Base-by-base conservation (phyloP, 2,888 invertebrate species). In the Ethmia dodecea region DNA sequence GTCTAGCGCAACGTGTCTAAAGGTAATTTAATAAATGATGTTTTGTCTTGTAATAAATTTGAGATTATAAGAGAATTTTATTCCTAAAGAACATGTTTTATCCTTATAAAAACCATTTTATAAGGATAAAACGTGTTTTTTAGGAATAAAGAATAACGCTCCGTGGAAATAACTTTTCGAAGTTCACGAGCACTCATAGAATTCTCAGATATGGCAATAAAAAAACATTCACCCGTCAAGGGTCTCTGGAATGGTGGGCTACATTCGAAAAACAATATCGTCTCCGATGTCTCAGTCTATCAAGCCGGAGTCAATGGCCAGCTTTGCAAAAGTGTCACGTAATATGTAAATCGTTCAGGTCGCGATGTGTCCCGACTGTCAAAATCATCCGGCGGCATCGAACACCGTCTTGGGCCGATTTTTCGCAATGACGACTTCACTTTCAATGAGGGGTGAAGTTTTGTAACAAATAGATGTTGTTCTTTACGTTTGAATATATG, bases 291-390 rank as follows among this genome's bases (percentile, higher is more conserved):
- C 75, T 78, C 78, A 78, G 79, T 80, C 77, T 72, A 79, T 81
- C 75, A 68, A 68, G 53, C 58, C 49, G 55, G 61, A 80, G 79
- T 83, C 83, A 80, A 86, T 81, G 78, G 66, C 52, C 71, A 70
- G 63, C 65, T 83, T 64, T 60, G 73, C 62, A 84, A 86, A 79
- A 81, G 63, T 76, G 74, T 83, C 84, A 84, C 84, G 84, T 86
- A 79, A 71, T 83, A 86, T 86, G 83, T 84, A 86, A 84, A 86
- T 77, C 78, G 81, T 76, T 74, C 73, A 80, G 79, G 78, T 78
- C 70, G 78, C 68, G 72, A 78, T 83, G 84, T 75, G 83, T 72
- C 67, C 66, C 70, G 80, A 81, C 79, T 84, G 80, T 76, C 80
- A 83, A 81, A 74, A 57, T 54, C 80, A 80, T 61, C 70, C 65